phyloP scores from a whole-genome alignment of 1,140 invertebrate species.

The Anoplophora glabripennis region DNA sequence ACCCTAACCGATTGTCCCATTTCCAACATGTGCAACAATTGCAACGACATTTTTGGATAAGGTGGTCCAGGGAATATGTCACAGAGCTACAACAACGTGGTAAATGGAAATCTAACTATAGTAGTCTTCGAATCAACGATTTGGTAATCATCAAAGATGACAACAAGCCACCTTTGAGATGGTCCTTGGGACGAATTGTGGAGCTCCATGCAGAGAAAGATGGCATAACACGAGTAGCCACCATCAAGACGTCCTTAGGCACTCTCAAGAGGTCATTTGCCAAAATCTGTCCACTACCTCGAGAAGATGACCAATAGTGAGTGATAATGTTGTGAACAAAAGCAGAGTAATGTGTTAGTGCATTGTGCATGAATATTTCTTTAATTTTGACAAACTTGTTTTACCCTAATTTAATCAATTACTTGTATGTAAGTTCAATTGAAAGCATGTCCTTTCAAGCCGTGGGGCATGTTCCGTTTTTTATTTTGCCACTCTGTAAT shows the following conservation, averaged over 20 bases:
- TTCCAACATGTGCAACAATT: slow-evolving; percentile 21
- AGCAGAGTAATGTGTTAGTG: no score
- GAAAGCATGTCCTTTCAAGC: no score
- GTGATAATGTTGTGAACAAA: no score
- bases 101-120: not conserved
- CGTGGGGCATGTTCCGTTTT: no score
- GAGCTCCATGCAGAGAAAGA: slow-evolving; percentile 33
- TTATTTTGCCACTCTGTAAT: no score
- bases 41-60: slow-evolving; percentile 36
- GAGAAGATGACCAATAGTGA: no score
- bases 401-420: no score
- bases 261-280: slow-evolving; percentile 13
- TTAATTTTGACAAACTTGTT: no score
- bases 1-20: slow-evolving; percentile 6
- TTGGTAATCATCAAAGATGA: slow-evolving; percentile 11
- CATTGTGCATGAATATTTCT: no score
- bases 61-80: slow-evolving; percentile 36
- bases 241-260: slow-evolving; percentile 33
- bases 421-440: no score
- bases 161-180: slow-evolving; percentile 26
- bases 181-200: slow-evolving; percentile 36
- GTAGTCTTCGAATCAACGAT: not conserved
- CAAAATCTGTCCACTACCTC: no score
- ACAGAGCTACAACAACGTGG: slow-evolving; percentile 19
- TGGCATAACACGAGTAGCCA: slow-evolving; percentile 31